A percentile compares a stretch with the other conserved stretches of the same genome.
phyloP scores from a whole-genome alignment of 2,113 vertebrate species.

The Microtus ochrogaster region DNA sequence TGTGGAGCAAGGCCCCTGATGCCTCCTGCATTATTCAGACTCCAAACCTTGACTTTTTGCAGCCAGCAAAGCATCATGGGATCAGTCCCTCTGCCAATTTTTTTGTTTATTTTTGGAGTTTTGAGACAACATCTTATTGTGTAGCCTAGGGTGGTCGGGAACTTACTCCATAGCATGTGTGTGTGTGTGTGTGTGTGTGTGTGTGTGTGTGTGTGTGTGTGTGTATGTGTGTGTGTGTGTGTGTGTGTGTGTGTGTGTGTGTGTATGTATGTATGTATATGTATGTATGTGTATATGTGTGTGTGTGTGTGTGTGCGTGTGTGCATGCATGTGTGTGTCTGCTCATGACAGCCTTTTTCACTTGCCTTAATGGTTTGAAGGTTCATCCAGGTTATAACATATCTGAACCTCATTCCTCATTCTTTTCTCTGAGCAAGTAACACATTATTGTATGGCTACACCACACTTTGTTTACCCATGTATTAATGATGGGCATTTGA shows the following conservation, averaged over 20 bases:
- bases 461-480: not conserved
- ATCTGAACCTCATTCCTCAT: not conserved
- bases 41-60: not conserved
- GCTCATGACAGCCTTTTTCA: not conserved
- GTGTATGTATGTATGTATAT: too few relatives aligned
- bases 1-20: too few relatives aligned
- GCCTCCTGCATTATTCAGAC: not conserved
- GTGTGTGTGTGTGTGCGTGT: too few relatives aligned
- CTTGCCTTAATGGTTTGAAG: not conserved
- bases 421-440: not conserved
- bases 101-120: not conserved
- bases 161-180: not conserved
- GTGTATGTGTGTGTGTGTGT: too few relatives aligned
- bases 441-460: not conserved
- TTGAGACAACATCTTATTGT: not conserved
- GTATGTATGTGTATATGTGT: too few relatives aligned
- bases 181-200: too few relatives aligned
- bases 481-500: not conserved
- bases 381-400: not conserved
- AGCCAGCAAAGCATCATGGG: fast-evolving
- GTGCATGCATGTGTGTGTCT: too few relatives aligned
- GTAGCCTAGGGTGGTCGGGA: not conserved
- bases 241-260: too few relatives aligned
- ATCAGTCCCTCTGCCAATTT: not conserved
- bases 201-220: too few relatives aligned